Conservation (phyloP, 2,888 invertebrate genomes). For the Formica aserva region DNA sequence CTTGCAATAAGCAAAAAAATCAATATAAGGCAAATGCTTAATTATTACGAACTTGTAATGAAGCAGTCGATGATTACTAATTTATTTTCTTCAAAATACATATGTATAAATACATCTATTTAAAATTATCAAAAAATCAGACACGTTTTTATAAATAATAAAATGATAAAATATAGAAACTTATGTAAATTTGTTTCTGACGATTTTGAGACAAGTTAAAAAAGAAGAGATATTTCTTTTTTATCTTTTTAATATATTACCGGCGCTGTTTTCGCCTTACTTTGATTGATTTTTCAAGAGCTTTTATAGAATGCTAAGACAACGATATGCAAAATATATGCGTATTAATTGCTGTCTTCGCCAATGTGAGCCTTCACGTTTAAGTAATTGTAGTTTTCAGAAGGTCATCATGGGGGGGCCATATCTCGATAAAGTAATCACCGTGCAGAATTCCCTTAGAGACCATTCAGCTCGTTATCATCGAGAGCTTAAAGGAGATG, state of each 20-base stretch:
- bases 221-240: not conserved
- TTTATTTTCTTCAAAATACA: not conserved
- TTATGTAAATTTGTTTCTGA: not conserved
- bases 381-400: conserved; percentile 55
- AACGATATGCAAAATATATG: conserved; percentile 40
- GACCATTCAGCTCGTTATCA: conserved; percentile 60
- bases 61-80: not conserved
- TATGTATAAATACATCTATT: not conserved
- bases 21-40: not conserved
- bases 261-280: not conserved
- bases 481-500: conserved; percentile 58
- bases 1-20: not conserved
- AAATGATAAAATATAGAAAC: not conserved
- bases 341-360: conserved; percentile 26
- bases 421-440: conserved; percentile 58
- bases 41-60: not conserved
- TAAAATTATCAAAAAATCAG: not conserved
- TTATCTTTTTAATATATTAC: not conserved
- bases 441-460: conserved; percentile 47
- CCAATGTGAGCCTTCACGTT: conserved; percentile 35
- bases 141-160: not conserved
- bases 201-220: not conserved
- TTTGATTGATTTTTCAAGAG: not conserved
- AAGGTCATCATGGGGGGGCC: conserved; percentile 43
- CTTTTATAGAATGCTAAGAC: not conserved